These are phyloP conservation scores for Threskiornis aethiopicus DNA, from an alignment of 2,797 vertebrate species.

Conservation along the genomic window DNA sequence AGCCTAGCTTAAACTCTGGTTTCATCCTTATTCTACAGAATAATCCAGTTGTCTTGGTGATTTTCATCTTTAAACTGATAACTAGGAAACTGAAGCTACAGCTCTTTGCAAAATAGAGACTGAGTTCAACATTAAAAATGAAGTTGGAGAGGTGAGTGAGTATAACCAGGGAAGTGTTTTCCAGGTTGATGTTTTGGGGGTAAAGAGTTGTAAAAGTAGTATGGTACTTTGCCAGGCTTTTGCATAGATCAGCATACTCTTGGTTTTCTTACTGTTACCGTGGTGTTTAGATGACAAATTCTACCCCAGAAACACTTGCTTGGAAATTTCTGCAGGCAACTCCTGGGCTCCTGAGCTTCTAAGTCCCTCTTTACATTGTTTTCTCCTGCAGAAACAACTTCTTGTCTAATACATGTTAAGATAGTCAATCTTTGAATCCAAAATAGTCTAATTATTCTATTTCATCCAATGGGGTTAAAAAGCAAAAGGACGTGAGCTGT, in stretches of 20 bases:
- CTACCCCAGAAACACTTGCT: not conserved
- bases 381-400: not conserved
- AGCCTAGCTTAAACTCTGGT: constrained; percentile 4
- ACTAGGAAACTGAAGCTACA: not conserved
- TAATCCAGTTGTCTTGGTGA: not conserved
- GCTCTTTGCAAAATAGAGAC: not conserved
- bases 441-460: not conserved
- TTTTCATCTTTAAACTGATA: not conserved
- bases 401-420: not conserved
- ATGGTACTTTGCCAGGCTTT: not conserved
- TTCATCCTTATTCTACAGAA: constrained; percentile 2
- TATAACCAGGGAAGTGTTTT: not conserved
- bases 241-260: not conserved
- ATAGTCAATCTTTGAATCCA: not conserved
- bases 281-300: not conserved
- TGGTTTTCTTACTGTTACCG: not conserved
- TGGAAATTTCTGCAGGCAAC: not conserved
- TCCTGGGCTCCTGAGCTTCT: not conserved
- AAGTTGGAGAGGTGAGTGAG: not conserved
- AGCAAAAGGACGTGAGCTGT: not conserved
- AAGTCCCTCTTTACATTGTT: not conserved
- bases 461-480: not conserved
- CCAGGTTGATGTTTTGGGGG: not conserved
- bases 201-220: not conserved
- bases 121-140: not conserved